Evolutionary conservation across 37 sponge, comb jelly and placozoan species (phyloP), one percentile per base, ranked within the genome.

Genomic region (Chondrilla cf. caribensis): DNA sequence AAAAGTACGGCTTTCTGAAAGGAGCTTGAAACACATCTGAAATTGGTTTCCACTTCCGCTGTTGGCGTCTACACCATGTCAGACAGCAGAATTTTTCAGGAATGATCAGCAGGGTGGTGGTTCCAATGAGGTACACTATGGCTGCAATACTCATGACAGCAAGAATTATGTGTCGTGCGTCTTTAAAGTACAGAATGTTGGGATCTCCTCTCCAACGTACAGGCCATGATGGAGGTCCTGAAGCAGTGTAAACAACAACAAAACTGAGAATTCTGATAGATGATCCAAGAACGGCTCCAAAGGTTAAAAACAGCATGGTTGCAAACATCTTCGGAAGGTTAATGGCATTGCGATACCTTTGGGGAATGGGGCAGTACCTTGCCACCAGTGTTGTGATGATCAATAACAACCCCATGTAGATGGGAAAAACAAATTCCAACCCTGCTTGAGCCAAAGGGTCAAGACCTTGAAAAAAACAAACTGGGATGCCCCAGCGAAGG

Each of bases 401-500:
- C 80, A 82, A 70, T 0, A 89, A 82, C 5, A 82, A 29, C 42
- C 39, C 81, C 37, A 89, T 71, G 82, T 89, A 89, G 24, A 42
- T 31, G 2, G 85, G 86, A 43, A 89, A 85, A 0, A 77, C 43
- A 24, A 89, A 42, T 38, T 85, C 81, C 22, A 89, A 58, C 3
- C 77, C 79, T 24, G 54, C 70, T 19, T 68, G 79, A 14, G 58
- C 37, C 54, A 89, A 28, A 36, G 86, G 6, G 4, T 39, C 75
- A 86, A 89, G 78, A 36, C 83, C 86, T 38, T 85, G 41, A 64
- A 62, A 85, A 57, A 89, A 82, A 37, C 90, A 89, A 0, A 62
- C 4, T 4, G 55, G 26, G 18, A 83, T 58, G 4, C 90, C 90
- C n/a, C 79, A 60, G 9, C 70, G 70, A 7, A 88, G 65, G 17